Evolutionary conservation across 2,113 vertebrate genomes (phyloP).

Genomic region (Balaeniceps rex): DNA sequence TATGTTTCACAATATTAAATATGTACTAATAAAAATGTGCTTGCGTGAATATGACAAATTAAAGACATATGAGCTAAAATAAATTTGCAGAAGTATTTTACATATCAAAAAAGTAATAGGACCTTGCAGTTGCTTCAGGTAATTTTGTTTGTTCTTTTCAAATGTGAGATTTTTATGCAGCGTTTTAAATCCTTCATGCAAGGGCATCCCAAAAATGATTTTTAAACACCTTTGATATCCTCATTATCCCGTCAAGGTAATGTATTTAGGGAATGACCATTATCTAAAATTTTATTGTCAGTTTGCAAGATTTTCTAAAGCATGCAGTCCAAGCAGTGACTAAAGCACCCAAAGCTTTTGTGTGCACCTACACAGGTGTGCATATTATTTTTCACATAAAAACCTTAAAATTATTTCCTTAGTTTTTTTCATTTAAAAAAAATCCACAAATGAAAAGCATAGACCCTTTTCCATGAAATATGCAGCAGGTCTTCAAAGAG

Average conservation of each 20-base stretch:
- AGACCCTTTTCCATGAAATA: background rate
- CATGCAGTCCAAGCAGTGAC: background rate
- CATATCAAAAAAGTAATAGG: slow-evolving; percentile 35
- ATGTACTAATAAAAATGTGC: background rate
- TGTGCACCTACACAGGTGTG: background rate
- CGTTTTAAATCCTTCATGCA: background rate
- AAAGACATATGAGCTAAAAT: slow-evolving; percentile 31
- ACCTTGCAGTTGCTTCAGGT: background rate
- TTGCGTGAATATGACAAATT: background rate
- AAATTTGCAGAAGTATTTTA: slow-evolving; percentile 30
- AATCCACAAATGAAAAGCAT: background rate
- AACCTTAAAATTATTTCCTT: background rate
- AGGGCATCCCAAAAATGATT: background rate
- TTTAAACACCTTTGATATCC: background rate
- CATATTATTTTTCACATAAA: background rate
- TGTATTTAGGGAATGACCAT: background rate
- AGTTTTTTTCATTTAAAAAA: background rate
- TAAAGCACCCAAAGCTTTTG: background rate
- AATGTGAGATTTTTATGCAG: background rate
- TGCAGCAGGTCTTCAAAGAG: background rate
- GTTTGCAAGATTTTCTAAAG: background rate
- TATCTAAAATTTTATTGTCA: background rate
- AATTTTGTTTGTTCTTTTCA: slow-evolving; percentile 31
- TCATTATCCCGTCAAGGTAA: background rate
- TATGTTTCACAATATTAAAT: background rate